Evolutionary conservation across 1,140 invertebrate species (phyloP), one percentile per base, ranked within the genome.

Genomic region (Drosophila insularis): DNA sequence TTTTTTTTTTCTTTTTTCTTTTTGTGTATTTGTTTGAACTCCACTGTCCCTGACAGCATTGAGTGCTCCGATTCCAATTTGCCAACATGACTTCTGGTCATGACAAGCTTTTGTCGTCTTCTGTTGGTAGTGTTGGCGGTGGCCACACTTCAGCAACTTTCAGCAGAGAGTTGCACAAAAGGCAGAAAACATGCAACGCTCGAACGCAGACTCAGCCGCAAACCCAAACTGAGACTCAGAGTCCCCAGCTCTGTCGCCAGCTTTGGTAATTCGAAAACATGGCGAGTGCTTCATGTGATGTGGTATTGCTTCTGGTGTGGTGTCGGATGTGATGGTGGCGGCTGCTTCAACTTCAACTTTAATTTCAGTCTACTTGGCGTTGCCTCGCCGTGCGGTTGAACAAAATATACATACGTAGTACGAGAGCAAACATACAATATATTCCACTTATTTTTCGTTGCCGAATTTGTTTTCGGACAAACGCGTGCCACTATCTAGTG

Each of bases 281-380:
- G 55, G 27, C 19, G 37, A 50, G 43, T 50, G 14, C 43, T 50
- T 50, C 19, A 10, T 50, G 43, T 21, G 43, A 50, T 50, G 17
- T 21, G 43, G 19, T 50, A 8, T 50, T 19, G 43, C 19, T 50
- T 4, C 8, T 50, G 43, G 43, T 21, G 17, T 43, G 40, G 2
- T 17, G 13, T n/a, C n/a, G n/a, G 14, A n/a, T 43, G 40, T 43
- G 27, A 27, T 27, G 40, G 14, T 59, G 32, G 8, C 37, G 17
- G 60, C 60, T 50, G 68, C 72, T 56, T 68, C 66, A 63, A 53
- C 68, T 32, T 37, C 75, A 56, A 69, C 54, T 67, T 32, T 58
- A 63, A 64, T 78, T 85, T 81, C 76, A 87, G 82, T 87, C 76
- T 35, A 71, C 76, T 69, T 76, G 68, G 70, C 58, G 84, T 80